Base-by-base conservation (phyloP, 2,888 invertebrate genomes). In the Hoplodrina ambigua region DNA sequence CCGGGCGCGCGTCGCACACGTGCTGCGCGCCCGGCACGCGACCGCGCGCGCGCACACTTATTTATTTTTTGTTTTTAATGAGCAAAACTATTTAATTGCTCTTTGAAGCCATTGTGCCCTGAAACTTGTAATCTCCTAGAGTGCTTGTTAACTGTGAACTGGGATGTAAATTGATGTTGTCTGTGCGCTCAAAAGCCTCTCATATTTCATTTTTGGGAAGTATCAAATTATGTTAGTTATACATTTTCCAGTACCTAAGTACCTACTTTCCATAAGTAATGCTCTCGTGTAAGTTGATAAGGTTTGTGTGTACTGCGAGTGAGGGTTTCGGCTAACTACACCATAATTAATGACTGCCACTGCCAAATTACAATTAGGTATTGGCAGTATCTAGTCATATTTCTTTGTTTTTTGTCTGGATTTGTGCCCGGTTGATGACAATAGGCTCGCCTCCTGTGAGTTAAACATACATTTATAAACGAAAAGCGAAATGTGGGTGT, bases 21-120 rank as follows among this genome's bases (percentile, higher is more conserved):
- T 81, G 81, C 70, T 75, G 44, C 72, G 72, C 75, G 82, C 81
- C 17, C 82, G 78, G 64, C 84, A 74, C 85, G 82, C 84, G 86
- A 71, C 83, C 59, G 71, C 44, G 50, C 80, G 75, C 86, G 82
- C 77, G 85, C 41, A 37, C 41, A 64, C 84, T 85, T 86, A 80
- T 85, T 85, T 86, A 86, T 88, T 90, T 87, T 88, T 85, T 84
- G 82, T 84, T 81, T 84, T 80, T 90, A 92, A 93, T 89, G 90
- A 91, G 90, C 87, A 90, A 92, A 91, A 93, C 92, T 90, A 84
- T 88, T 88, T 94, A 94, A 94, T 94, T 93, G 92, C 91, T 86
- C 81, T 88, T 86, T 84, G 82, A 85, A 84, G 79, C 82, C 82
- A 85, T 89, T 90, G 88, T 88, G 81, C 59, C 7, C 72, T 80